Conservation (phyloP, 2,888 invertebrate species). For the Eupithecia inturbata region DNA sequence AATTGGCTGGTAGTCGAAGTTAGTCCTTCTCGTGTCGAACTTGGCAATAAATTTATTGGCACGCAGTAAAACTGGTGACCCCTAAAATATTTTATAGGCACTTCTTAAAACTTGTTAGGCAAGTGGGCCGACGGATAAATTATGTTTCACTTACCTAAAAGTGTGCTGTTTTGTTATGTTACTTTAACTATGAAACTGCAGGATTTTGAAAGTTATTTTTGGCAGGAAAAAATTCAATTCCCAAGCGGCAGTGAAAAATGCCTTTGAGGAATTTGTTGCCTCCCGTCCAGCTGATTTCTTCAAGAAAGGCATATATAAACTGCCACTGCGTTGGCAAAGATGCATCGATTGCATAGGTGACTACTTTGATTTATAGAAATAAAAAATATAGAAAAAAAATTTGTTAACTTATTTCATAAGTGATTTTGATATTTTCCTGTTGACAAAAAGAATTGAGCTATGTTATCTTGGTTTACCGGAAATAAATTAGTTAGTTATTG, state of each 20-base stretch:
- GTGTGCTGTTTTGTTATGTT: neutral
- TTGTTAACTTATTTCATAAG: too few species aligned
- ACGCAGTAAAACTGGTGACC: slow-evolving; percentile 38
- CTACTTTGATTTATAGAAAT: too few species aligned
- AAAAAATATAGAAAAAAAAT: too few species aligned
- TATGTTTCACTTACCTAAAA: slow-evolving; percentile 26
- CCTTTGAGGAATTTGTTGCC: too few species aligned
- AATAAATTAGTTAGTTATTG: neutral
- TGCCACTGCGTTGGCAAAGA: too few species aligned
- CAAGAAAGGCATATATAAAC: too few species aligned
- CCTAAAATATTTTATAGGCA: slow-evolving; percentile 39
- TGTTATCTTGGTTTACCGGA: neutral
- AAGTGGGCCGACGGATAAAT: slow-evolving; percentile 36
- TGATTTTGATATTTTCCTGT: too few species aligned
- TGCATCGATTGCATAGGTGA: too few species aligned
- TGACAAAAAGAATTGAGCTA: slow-evolving; percentile 3
- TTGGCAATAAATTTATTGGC: slow-evolving; percentile 44
- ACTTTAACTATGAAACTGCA: neutral
- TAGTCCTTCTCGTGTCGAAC: slow-evolving; percentile 42
- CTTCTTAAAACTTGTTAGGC: slow-evolving; percentile 31
- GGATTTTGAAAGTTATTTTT: neutral
- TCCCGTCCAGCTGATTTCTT: too few species aligned
- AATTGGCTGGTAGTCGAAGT: slow-evolving; percentile 43
- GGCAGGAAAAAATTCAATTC: too few species aligned
- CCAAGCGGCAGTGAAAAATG: too few species aligned